Conservation (phyloP, 2,113 vertebrate genomes). For the Neodontobutis hainanensis region DNA sequence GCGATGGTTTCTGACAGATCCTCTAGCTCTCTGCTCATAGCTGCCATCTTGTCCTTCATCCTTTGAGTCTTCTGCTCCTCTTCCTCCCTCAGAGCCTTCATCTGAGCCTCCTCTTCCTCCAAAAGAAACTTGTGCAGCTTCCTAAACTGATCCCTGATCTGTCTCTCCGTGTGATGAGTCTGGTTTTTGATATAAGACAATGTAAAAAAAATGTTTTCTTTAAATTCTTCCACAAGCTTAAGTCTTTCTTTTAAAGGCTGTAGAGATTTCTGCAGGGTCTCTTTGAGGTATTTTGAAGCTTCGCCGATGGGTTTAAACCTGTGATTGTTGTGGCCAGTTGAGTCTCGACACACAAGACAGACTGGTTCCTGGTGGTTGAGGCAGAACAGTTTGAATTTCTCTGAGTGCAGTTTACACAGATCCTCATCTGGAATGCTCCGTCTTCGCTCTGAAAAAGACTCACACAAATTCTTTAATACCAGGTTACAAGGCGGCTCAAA, state of each 20-base stretch:
- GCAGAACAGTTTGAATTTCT: neutral
- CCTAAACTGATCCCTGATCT: neutral
- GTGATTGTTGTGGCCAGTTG: neutral
- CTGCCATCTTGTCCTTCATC: slow-evolving; percentile 4
- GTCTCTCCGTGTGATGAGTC: neutral
- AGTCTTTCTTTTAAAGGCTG: neutral
- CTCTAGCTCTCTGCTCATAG: slow-evolving; percentile 1
- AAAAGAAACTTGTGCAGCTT: neutral
- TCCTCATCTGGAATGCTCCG: neutral
- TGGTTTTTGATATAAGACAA: neutral
- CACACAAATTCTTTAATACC: neutral
- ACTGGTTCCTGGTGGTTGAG: neutral
- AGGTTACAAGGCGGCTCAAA: neutral
- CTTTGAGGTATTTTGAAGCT: neutral
- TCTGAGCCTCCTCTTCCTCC: neutral
- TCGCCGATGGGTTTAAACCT: neutral
- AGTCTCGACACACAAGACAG: neutral
- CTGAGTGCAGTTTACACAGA: neutral
- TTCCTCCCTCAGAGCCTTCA: slow-evolving; percentile 1
- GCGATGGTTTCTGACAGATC: slow-evolving; percentile 4
- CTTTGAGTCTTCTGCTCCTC: slow-evolving; percentile 2
- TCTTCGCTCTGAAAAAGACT: neutral
- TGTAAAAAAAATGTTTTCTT: neutral
- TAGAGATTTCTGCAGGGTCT: neutral
- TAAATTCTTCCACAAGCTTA: neutral